Evolutionary conservation across 1,140 invertebrate species (phyloP), one percentile per base, ranked within the genome.

Genomic region (Drosophila littoralis): DNA sequence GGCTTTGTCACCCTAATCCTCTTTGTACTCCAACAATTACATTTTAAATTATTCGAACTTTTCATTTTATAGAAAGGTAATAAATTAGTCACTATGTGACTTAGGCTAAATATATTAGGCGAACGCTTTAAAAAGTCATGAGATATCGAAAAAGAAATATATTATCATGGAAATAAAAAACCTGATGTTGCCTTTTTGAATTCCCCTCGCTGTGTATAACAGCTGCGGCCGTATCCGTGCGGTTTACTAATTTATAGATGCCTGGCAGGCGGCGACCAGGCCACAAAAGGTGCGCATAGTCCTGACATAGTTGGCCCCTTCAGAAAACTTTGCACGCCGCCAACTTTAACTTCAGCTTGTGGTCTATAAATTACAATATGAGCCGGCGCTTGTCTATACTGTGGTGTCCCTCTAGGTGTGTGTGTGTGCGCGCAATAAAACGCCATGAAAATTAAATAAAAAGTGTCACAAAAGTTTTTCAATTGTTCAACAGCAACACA

Each of bases 341-440:
- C 50, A 68, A 45, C 58, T 63, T 61, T 50, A 59, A 45, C 61
- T 76, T 57, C 52, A 64, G 67, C 75, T 69, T 66, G 83, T 71
- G 79, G 80, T 88, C 84, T 88, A 89, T 89, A 88, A 88, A 88
- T 88, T 88, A 88, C 84, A 88, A 88, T 88, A 88, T 77, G 79
- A 71, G 74, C 72, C 70, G 68, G 71, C 79, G 65, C 52, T 60
- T 66, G 17, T 15, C 46, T 54, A 40, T 45, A 3, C 35, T 33
- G 1, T 50, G 13, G n/a, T 2, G 50, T 42, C 13, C 6, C 7
- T 52, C 0, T 58, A 7, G 9, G 42, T 57, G 7, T 52, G 36
- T 45, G 57, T 43, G 55, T 67, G 33, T 54, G 42, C n/a, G 45
- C 12, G 45, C 77, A 84, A 85, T 84, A 81, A 79, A 81, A 86